Evolutionary conservation across 2,797 vertebrate species (phyloP).

Genomic region (Carduelis carduelis): DNA sequence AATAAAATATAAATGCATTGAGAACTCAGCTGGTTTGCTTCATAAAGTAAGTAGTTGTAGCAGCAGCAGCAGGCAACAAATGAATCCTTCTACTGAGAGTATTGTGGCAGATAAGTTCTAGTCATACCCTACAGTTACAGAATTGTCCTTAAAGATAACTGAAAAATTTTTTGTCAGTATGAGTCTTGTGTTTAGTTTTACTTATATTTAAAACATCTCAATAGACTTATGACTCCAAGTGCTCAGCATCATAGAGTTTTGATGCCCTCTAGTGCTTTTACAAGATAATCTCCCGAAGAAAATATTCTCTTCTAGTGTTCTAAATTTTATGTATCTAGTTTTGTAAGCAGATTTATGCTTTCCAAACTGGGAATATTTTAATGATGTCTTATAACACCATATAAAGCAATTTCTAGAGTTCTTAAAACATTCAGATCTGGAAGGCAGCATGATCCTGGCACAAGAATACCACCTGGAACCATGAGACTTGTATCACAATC

Average conservation of each 20-base stretch:
- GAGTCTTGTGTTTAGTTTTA: neutral
- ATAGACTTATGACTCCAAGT: neutral
- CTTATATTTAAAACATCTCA: neutral
- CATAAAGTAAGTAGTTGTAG: neutral
- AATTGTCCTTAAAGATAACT: neutral
- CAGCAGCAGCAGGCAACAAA: neutral
- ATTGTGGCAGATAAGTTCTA: neutral
- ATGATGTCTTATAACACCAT: neutral
- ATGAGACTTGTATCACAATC: neutral
- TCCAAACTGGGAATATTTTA: neutral
- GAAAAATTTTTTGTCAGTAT: neutral
- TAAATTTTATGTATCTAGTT: neutral
- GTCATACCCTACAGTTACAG: neutral
- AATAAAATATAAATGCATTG: neutral
- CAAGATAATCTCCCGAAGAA: neutral
- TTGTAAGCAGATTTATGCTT: neutral
- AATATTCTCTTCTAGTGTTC: neutral
- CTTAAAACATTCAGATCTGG: neutral
- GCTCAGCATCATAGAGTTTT: neutral
- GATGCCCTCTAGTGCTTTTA: constrained; percentile 60
- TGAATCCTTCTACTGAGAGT: neutral
- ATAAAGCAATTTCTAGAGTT: neutral
- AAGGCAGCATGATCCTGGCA: neutral
- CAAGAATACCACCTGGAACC: neutral
- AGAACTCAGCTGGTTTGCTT: neutral